Evolutionary conservation across 1,140 invertebrate genomes (phyloP).

Genomic region (Antheraea mylitta): DNA sequence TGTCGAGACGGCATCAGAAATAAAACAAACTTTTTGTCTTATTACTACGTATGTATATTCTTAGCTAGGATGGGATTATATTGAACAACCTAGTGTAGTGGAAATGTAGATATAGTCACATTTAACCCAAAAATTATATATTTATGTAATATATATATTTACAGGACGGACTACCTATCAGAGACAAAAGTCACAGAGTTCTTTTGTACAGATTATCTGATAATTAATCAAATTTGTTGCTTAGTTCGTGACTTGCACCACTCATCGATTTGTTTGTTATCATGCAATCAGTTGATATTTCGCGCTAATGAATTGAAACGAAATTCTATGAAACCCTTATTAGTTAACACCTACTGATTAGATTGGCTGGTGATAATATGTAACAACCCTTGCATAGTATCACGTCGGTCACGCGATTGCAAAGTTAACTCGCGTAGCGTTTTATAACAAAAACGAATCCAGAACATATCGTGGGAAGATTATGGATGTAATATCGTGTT

Average conservation of each 20-base stretch:
- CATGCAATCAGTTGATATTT: not conserved
- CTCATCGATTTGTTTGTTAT: not conserved
- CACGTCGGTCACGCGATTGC: slow-evolving; percentile 25
- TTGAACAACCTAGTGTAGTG: no score
- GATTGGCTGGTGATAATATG: slow-evolving; percentile 20
- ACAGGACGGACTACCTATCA: no score
- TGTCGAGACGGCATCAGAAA: no score
- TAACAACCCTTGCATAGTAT: not conserved
- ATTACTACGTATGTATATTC: no score
- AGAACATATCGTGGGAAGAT: slow-evolving; percentile 30
- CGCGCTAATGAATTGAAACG: not conserved
- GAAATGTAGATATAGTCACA: no score
- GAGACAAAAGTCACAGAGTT: no score
- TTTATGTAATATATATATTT: no score
- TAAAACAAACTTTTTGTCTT: no score
- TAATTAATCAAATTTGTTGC: no score
- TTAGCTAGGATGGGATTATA: no score
- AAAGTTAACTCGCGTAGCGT: slow-evolving; percentile 18
- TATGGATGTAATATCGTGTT: slow-evolving; percentile 16
- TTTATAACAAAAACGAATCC: slow-evolving; percentile 24
- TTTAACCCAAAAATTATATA: no score
- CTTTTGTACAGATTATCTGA: no score
- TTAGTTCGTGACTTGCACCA: not conserved
- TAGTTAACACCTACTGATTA: slow-evolving; percentile 13
- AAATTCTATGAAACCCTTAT: not conserved